Base-by-base conservation (phyloP, 2,888 invertebrate genomes). In the Malacosoma neustria region DNA sequence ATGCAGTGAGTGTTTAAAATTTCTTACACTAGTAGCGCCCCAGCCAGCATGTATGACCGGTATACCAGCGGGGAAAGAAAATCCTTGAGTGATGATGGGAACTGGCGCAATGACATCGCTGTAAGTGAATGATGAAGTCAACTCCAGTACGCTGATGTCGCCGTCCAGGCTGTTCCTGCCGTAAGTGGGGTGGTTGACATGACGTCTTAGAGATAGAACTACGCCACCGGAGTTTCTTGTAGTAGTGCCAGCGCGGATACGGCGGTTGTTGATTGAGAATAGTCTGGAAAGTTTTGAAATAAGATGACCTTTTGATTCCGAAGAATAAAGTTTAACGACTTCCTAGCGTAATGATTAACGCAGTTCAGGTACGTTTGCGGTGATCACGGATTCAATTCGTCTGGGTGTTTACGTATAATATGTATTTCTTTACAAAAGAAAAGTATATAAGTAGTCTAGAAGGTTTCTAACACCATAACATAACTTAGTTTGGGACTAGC, bases 221-320 rank as follows among this genome's bases (percentile, higher is more conserved):
- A 51, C 39, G 0, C 80, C 79, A 1, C 76, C 76, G 0, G 38
- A 39, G 42, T 67, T 63, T 3, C 72, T 63, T 43, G 46, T 51
- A 0, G 65, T 63, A 6, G 63, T 40, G 1, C 77, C 77, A 4
- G 68, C 71, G n/a, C 76, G 49, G 40, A 75, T 54, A 3, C 75
- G 72, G 3, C 73, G 67, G 11, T 35, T 33, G 0, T 14, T 7
- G 0, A 55, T 45, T 0, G 38, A 2, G 37, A 57, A 70, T 1
- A 38, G 32, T 2, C 70, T 71, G 48, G 5, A 22, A 3, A 22
- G 22, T 22, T 6, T 35, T 5, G 42, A 29, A 36, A 5, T 22
- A 13, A 13, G 15, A 13, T 3, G 7, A 11, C 11, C 11, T 11
- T 6, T 11, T 31, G 11, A 2, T 31, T 31, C 13, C 11, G 6